phyloP scores from a whole-genome alignment of 2,113 vertebrate genomes.

The Phylloscopus trochiloides region DNA sequence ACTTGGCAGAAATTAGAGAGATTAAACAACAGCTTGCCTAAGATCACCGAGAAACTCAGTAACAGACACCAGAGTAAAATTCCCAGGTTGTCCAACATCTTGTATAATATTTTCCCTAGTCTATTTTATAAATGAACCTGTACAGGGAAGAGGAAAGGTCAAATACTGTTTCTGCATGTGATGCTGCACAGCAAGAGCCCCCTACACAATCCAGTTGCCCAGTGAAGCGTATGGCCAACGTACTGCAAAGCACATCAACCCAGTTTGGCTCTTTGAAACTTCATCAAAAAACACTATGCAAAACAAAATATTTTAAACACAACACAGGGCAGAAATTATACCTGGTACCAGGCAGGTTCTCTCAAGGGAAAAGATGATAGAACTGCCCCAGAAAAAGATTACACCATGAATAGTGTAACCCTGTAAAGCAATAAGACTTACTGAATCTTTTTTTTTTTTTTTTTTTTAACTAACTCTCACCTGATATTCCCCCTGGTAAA shows the following conservation, averaged over 20 bases:
- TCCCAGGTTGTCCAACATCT: neutral
- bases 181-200: neutral
- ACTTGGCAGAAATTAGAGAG: neutral
- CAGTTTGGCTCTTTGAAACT: neutral
- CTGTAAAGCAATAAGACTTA: neutral
- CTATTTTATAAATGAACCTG: neutral
- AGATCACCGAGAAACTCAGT: neutral
- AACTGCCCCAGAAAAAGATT: neutral
- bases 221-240: neutral
- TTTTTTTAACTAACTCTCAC: neutral
- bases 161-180: neutral
- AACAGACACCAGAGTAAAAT: neutral
- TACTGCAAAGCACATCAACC: neutral
- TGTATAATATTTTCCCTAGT: neutral
- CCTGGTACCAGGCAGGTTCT: neutral
- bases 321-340: neutral
- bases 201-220: neutral
- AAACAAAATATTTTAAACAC: neutral
- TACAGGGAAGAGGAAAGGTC: neutral
- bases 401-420: neutral
- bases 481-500: neutral
- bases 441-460: neutral
- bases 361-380: neutral
- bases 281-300: neutral
- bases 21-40: neutral